phyloP scores from a whole-genome alignment of 2,888 invertebrate species.

The Himalopsyche japonica region DNA sequence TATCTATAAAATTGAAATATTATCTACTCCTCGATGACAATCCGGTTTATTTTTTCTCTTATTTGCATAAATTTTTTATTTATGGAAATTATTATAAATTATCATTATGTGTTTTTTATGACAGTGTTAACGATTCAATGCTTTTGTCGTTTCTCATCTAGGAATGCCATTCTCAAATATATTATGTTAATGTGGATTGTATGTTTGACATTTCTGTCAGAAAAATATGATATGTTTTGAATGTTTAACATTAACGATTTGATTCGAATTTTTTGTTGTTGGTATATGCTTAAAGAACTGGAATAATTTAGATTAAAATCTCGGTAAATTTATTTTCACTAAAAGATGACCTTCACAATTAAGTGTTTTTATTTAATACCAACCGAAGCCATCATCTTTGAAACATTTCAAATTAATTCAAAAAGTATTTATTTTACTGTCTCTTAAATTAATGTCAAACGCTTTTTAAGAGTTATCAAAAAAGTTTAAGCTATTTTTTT shows the following conservation, averaged over 20 bases:
- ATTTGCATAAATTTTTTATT: background rate
- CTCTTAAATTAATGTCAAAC: too few relatives aligned
- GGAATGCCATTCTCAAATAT: background rate
- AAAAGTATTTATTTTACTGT: background rate
- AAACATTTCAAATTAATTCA: background rate
- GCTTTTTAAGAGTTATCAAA: too few relatives aligned
- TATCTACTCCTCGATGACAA: background rate
- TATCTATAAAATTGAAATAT: background rate
- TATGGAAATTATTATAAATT: background rate
- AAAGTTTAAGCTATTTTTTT: too few relatives aligned
- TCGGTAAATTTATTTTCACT: background rate
- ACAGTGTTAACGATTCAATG: constrained; percentile 1
- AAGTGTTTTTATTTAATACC: background rate
- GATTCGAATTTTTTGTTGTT: background rate
- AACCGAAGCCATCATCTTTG: background rate
- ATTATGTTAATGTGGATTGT: background rate
- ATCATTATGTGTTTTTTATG: constrained; percentile 1
- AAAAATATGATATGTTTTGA: background rate
- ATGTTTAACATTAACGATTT: background rate
- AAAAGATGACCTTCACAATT: background rate
- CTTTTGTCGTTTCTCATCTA: background rate
- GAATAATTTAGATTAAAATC: background rate
- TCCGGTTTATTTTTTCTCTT: background rate
- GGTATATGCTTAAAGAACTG: background rate
- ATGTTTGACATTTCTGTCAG: background rate